phyloP scores from a whole-genome alignment of 2,888 invertebrate genomes.

The Ormyrus nitidulus region DNA sequence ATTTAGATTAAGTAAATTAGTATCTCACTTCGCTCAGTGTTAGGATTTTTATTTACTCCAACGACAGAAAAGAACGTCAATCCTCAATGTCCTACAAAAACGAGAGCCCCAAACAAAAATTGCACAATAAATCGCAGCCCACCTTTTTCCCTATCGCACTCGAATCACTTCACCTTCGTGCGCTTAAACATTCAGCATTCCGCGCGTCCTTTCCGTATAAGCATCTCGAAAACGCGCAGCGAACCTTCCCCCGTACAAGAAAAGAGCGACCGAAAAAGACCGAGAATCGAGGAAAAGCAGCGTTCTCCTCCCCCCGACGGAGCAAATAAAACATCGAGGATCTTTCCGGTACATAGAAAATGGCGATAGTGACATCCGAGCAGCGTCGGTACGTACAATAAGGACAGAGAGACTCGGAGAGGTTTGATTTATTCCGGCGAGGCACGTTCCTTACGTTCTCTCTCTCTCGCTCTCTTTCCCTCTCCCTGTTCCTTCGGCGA shows the following conservation, averaged over 20 bases:
- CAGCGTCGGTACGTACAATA: neutral
- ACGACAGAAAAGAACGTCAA: too few relatives aligned
- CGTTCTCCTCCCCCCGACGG: neutral
- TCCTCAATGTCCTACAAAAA: too few relatives aligned
- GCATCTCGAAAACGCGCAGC: too few relatives aligned
- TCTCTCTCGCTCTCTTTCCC: neutral
- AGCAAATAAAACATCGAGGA: constrained; percentile 17
- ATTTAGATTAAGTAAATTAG: too few relatives aligned
- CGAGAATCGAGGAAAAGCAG: neutral
- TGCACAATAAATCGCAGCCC: too few relatives aligned
- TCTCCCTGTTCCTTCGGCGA: neutral
- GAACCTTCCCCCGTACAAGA: neutral
- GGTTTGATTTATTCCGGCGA: constrained; percentile 46
- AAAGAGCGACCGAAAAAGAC: neutral
- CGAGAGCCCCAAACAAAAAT: too few relatives aligned
- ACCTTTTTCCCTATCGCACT: too few relatives aligned
- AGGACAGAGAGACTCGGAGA: neutral
- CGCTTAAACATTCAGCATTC: constrained; percentile 7
- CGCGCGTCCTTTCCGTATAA: neutral
- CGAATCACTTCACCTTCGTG: too few relatives aligned
- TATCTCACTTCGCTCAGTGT: too few relatives aligned
- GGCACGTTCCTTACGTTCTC: constrained; percentile 39
- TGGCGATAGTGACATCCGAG: constrained; percentile 30
- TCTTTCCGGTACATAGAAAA: constrained; percentile 1
- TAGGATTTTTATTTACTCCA: too few relatives aligned